Evolutionary conservation across 2,113 vertebrate genomes (phyloP), one percentile per base, ranked within the genome.

Genomic region (Rhinolophus sinicus): DNA sequence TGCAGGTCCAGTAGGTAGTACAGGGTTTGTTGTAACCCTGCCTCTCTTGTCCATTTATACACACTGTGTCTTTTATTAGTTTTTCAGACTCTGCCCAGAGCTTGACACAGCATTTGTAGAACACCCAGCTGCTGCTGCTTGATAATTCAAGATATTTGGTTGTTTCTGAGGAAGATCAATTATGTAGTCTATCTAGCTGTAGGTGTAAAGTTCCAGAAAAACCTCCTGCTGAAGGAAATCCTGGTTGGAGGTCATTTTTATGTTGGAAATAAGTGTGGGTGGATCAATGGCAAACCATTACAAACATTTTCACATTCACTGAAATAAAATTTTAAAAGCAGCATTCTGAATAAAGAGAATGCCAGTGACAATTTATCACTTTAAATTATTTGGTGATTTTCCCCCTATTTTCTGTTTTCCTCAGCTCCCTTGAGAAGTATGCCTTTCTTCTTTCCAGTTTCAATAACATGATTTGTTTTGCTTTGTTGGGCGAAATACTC

Each of bases 261-360:
- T 30, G 44, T 28, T 65, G 15, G 40, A 92, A 90, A 40, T 96
- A 95, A 97, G 21, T 90, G 24, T 81, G 85, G 26, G 6, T 82
- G 19, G 62, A 84, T 97, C 86, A 70, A 70, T 78, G 30, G 33
- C 50, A 95, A 91, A 38, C 64, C 73, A 88, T 94, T 93, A 88
- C 44, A 90, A 64, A 70, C 75, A 91, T 88, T 89, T 95, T 92
- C 6, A 77, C 38, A 33, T 92, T 97, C 52, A 73, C 54, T 70
- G 28, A 95, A 95, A 73, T 89, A 82, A 88, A 95, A 86, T 44
- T 64, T 86, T 85, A 95, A 92, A 90, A 85, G 33, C 4, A 35
- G 26, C 44, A 40, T 87, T 97, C 44, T 97, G 96, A 97, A 78
- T 93, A 60, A 91, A 82, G 50, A 86, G 47, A 95, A 40, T 78